phyloP scores from a whole-genome alignment of 2,113 vertebrate species.

The Pachycephala philippinensis region DNA sequence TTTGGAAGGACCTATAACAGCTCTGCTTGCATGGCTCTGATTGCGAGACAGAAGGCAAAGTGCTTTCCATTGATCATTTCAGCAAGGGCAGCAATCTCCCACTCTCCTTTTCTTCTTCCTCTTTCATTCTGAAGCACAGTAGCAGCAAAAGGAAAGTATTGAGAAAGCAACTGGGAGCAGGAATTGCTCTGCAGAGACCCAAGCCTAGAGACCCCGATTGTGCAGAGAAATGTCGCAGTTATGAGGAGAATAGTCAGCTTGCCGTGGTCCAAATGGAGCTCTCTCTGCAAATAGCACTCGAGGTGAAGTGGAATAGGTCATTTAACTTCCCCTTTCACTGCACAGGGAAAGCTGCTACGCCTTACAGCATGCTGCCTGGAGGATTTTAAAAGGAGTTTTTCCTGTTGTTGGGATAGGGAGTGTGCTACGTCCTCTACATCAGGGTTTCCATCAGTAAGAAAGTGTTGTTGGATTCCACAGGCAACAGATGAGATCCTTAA shows the following conservation, averaged over 20 bases:
- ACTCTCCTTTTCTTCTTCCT: conserved; percentile 12
- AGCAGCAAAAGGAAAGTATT: not conserved
- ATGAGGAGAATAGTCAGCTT: not conserved
- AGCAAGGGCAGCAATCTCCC: not conserved
- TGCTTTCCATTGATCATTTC: conserved; percentile 29
- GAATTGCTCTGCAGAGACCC: conserved; percentile 15
- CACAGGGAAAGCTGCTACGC: not conserved
- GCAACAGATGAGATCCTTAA: not conserved
- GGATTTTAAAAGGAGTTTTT: not conserved
- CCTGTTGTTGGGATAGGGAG: not conserved
- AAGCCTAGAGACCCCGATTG: not conserved
- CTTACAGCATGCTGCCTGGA: not conserved
- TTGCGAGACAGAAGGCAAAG: conserved; percentile 6
- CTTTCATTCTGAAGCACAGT: conserved; percentile 15
- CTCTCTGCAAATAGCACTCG: not conserved
- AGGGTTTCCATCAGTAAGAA: not conserved
- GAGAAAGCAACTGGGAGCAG: not conserved
- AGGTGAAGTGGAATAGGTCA: conserved; percentile 9
- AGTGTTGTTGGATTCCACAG: not conserved
- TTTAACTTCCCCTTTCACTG: not conserved
- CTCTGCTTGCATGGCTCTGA: not conserved
- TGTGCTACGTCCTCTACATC: not conserved
- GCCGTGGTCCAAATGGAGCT: not conserved
- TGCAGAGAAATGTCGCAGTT: not conserved
- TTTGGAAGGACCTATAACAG: not conserved